Base-by-base conservation (phyloP, 2,888 invertebrate genomes). In the Pteria penguin region DNA sequence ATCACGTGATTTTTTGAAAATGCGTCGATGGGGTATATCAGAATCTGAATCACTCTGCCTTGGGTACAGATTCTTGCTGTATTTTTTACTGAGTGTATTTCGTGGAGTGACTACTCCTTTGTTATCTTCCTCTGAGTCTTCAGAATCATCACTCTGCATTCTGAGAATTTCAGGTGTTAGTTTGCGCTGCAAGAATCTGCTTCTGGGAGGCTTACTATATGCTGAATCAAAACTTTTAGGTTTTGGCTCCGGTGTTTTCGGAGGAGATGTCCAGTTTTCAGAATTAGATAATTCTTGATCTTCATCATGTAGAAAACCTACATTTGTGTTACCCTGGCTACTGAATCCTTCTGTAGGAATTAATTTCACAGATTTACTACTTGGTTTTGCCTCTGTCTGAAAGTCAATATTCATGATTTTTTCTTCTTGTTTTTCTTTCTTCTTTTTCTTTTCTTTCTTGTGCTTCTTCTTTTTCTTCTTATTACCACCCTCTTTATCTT, bases 401-500 rank as follows among this genome's bases (percentile, higher is more conserved):
- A 63, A 36, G 26, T 76, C 72, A 26, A 68, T 68, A 33, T 76
- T 72, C 4, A 68, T 31, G 2, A 72, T 26, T 62, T 74, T 75
- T 14, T 68, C 71, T 36, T 60, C 71, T 33, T 69, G 76, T 22
- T 79, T 66, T n/a, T 70, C 76, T 26, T 76, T 71, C 65, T 72
- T 74, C 22, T 84, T 72, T 14, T 75, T 57, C 27, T 82, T 61
- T 63, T 66, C 78, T 70, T 82, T 72, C 27, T 78, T 72, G 68
- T 78, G 77, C 57, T 76, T 80, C 63, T 83, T 81, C 74, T 79
- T 83, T 76, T 84, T 82, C 67, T 85, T 84, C 78, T 83, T 82
- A 36, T 71, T 67, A 62, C 76, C 72, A 62, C 61, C 73, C 45
- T 22, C 45, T 24, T 77, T 14, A 65, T 73, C 79, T 60, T 80